Percentiles rank a stretch among this genome's conserved stretches.
These are phyloP conservation scores for Trichomycterus rosablanca DNA, from an alignment of 2,113 vertebrate genomes.

Conservation along the genomic window DNA sequence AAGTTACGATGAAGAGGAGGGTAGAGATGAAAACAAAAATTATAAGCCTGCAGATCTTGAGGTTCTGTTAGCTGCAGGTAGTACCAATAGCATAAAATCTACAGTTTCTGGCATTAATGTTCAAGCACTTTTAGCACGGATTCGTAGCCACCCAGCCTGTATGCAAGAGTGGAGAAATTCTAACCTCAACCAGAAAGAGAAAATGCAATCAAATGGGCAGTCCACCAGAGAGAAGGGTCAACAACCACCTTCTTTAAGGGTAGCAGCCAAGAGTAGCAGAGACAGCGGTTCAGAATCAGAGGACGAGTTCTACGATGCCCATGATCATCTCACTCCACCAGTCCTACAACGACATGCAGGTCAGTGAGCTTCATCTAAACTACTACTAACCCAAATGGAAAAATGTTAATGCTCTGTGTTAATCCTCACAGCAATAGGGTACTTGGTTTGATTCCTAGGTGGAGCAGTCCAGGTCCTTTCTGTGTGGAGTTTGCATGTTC, in stretches of 20 bases:
- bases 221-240: slow-evolving; percentile 16
- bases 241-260: slow-evolving; percentile 38
- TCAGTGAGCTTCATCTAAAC: too few relatives aligned
- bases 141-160: slow-evolving; percentile 31
- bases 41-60: slow-evolving; percentile 35
- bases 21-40: slow-evolving; percentile 48
- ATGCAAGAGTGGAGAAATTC: slow-evolving; percentile 26
- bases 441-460: too few relatives aligned
- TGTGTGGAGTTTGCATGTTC: too few relatives aligned
- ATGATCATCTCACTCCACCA: slow-evolving; percentile 78
- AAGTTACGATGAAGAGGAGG: slow-evolving; percentile 45
- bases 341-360: slow-evolving; percentile 58
- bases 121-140: slow-evolving; percentile 38
- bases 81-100: slow-evolving; percentile 37
- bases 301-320: slow-evolving; percentile 90
- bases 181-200: slow-evolving; percentile 13
- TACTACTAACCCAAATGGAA: too few relatives aligned
- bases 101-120: slow-evolving; percentile 35
- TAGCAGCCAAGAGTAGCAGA: slow-evolving; percentile 61
- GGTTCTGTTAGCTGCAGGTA: slow-evolving; percentile 30
- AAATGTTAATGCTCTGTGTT: too few relatives aligned
- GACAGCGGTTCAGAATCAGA: slow-evolving; percentile 89
- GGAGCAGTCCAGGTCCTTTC: too few relatives aligned
- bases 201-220: neutral
- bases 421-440: too few relatives aligned